Percentiles rank a stretch among this genome's conserved stretches.
Conservation (phyloP, 53 echinoderm and acorn worm genomes). For the Crossaster papposus region DNA sequence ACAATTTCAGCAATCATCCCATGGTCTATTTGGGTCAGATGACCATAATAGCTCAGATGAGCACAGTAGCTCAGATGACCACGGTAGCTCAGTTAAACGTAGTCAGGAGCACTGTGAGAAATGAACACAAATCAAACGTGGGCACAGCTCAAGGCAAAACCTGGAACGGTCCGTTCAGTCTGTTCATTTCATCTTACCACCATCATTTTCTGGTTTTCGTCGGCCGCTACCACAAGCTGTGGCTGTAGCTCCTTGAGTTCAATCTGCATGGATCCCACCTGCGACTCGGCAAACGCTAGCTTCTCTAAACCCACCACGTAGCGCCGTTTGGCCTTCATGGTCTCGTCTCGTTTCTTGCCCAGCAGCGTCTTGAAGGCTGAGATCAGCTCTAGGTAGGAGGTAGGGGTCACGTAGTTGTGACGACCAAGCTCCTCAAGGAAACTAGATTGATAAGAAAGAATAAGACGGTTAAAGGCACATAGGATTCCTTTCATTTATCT, state of each 20-base stretch:
- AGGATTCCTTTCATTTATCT: no score
- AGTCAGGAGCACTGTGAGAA: no score
- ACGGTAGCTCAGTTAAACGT: no score
- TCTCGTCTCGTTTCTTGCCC: constrained; percentile 91
- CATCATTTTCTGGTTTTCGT: constrained; percentile 99
- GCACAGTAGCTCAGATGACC: no score
- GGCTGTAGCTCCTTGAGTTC: constrained; percentile 94
- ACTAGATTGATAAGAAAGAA: constrained; percentile 29
- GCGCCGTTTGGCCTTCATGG: constrained; percentile 86
- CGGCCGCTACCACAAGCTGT: constrained; percentile 95
- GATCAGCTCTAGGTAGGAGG: constrained; percentile 96
- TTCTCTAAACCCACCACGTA: constrained; percentile 96
- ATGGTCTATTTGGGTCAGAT: no score
- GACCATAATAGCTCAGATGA: no score
- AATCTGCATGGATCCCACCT: constrained; percentile 95
- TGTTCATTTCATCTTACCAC: constrained; percentile 65
- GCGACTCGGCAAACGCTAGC: constrained; percentile 94
- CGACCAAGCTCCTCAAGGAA: constrained; percentile 85
- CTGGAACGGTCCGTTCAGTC: no score
- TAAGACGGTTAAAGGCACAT: neutral
- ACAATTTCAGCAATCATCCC: no score
- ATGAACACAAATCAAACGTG: no score
- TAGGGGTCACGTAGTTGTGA: constrained; percentile 98
- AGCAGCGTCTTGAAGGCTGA: constrained; percentile 98
- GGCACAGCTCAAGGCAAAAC: no score